A percentile compares a stretch with the other conserved stretches of the same genome.
Evolutionary conservation across 1,140 invertebrate species (phyloP).

Genomic region (Drosophila pandora): DNA sequence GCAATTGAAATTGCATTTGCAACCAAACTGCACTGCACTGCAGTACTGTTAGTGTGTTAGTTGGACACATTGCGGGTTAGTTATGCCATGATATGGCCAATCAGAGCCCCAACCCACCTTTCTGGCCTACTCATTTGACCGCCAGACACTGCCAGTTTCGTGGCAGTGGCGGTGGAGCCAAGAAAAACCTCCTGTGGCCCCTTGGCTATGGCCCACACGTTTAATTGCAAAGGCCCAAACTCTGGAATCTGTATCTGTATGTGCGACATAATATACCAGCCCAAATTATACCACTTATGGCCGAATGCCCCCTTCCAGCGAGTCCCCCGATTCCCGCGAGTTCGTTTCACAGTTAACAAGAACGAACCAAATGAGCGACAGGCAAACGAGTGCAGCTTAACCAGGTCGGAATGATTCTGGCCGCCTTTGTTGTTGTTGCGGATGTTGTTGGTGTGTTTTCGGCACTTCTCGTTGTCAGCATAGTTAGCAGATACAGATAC

Average conservation of each 20-base stretch:
- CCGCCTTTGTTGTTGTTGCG: slow-evolving; percentile 39
- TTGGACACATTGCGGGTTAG: slow-evolving; percentile 74
- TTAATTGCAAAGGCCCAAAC: slow-evolving; percentile 58
- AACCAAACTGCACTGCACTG: slow-evolving; percentile 27
- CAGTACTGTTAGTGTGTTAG: slow-evolving; percentile 47
- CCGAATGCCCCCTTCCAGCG: slow-evolving; percentile 8
- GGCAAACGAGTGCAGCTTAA: slow-evolving; percentile 59
- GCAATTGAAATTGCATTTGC: slow-evolving; percentile 54
- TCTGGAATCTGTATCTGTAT: slow-evolving; percentile 44
- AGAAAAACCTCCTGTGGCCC: slow-evolving; percentile 29
- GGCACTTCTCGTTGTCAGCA: slow-evolving; percentile 77
- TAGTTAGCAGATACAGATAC: slow-evolving; percentile 61
- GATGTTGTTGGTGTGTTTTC: slow-evolving; percentile 52
- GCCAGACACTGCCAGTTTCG: slow-evolving; percentile 5
- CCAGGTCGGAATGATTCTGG: slow-evolving; percentile 37
- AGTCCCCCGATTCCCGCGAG: not conserved
- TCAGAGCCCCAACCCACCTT: slow-evolving; percentile 58
- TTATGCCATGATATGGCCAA: slow-evolving; percentile 75
- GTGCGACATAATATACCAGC: slow-evolving; percentile 70
- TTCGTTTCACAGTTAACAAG: slow-evolving; percentile 55
- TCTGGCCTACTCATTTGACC: slow-evolving; percentile 58
- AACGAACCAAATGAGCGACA: slow-evolving; percentile 75
- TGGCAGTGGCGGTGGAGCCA: not conserved
- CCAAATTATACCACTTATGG: slow-evolving; percentile 77
- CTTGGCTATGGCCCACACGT: slow-evolving; percentile 45